Evolutionary conservation across 1,140 invertebrate genomes (phyloP).

Genomic region (Caenorhabditis elegans): WBcel235 BX284604.4:2989001-2989500

Average conservation of each 20-base stretch:
- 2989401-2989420: too few relatives aligned
- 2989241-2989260: constrained; percentile 11
- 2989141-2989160: constrained; percentile 8
- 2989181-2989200: constrained; percentile 9
- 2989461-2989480: too few relatives aligned
- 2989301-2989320: background rate
- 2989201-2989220: background rate
- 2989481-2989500: too few relatives aligned
- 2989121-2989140: background rate
- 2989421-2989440: too few relatives aligned
- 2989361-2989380: too few relatives aligned
- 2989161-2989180: constrained; percentile 9
- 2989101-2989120: background rate
- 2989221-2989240: constrained; percentile 14
- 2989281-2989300: background rate
- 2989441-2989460: too few relatives aligned
- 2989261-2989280: background rate
- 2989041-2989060: constrained; percentile 14
- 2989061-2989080: constrained; percentile 1
- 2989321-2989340: too few relatives aligned
- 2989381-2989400: too few relatives aligned
- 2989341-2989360: too few relatives aligned
- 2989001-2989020: constrained; percentile 2
- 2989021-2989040: background rate
- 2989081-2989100: background rate